A percentile compares a stretch with the other conserved stretches of the same genome.
These are phyloP conservation scores for Sciaenops ocellatus DNA, from an alignment of 2,797 vertebrate genomes.

Conservation along the genomic window DNA sequence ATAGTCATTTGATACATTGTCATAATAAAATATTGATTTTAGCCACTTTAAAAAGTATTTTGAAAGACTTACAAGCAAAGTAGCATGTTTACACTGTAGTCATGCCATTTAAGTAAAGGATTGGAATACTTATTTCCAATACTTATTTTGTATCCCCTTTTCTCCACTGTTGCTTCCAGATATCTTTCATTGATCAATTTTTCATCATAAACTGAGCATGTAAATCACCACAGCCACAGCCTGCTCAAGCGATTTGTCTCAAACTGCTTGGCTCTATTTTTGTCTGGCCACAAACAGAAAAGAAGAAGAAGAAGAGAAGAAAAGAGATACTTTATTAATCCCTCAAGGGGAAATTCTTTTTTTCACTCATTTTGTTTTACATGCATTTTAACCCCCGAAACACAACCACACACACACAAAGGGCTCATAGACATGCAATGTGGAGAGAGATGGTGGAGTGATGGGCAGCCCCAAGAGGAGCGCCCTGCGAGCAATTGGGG, in stretches of 20 bases:
- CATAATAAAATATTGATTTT: neutral
- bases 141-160: neutral
- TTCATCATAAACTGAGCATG: slow-evolving; percentile 1
- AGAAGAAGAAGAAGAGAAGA: too few species aligned
- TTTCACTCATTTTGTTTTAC: too few species aligned
- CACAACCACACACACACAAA: too few species aligned
- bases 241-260: neutral
- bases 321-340: too few species aligned
- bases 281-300: neutral
- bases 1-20: neutral
- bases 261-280: neutral
- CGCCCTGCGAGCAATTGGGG: too few species aligned
- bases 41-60: neutral
- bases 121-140: neutral
- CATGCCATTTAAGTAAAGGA: neutral
- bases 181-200: slow-evolving; percentile 10
- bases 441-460: too few species aligned
- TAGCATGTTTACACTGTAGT: neutral
- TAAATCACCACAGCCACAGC: neutral
- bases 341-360: too few species aligned
- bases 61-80: neutral
- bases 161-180: neutral
- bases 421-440: too few species aligned
- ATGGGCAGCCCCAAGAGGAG: too few species aligned
- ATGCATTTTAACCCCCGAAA: too few species aligned